These are phyloP conservation scores for Ceryle rudis DNA, from an alignment of 2,797 vertebrate genomes.

Conservation along the genomic window DNA sequence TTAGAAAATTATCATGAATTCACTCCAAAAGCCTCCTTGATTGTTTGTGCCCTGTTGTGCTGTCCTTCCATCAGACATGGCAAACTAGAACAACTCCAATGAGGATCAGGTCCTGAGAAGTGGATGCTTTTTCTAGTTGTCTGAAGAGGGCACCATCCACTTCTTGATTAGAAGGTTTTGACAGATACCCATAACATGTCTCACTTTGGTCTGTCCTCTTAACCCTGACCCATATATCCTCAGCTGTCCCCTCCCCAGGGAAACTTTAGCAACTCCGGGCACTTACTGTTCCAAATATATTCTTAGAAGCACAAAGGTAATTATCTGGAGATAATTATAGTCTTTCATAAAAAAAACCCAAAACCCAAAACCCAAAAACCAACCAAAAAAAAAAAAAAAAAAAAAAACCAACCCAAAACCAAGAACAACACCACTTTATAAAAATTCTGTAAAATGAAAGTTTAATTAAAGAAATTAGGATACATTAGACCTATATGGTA, in stretches of 20 bases:
- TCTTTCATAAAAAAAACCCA: background rate
- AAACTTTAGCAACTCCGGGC: background rate
- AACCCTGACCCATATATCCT: background rate
- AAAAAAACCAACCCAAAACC: too few relatives aligned
- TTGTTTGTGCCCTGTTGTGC: background rate
- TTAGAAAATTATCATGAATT: background rate
- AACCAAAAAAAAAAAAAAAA: too few relatives aligned
- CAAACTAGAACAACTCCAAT: background rate
- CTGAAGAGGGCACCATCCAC: background rate
- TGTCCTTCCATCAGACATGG: background rate
- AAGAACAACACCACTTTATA: background rate
- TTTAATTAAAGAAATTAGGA: slow-evolving; percentile 15
- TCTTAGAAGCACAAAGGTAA: background rate
- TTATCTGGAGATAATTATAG: background rate
- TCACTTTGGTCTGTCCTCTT: background rate
- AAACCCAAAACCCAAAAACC: too few relatives aligned
- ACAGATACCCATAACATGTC: background rate
- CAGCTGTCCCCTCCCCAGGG: background rate
- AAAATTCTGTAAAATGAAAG: background rate
- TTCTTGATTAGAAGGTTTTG: background rate
- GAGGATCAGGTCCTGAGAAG: background rate
- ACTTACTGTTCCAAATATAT: background rate
- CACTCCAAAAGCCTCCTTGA: background rate
- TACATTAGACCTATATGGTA: background rate
- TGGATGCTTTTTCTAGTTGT: background rate